Conservation (phyloP, 1,140 invertebrate genomes). For the Archegozetes longisetosus region DNA sequence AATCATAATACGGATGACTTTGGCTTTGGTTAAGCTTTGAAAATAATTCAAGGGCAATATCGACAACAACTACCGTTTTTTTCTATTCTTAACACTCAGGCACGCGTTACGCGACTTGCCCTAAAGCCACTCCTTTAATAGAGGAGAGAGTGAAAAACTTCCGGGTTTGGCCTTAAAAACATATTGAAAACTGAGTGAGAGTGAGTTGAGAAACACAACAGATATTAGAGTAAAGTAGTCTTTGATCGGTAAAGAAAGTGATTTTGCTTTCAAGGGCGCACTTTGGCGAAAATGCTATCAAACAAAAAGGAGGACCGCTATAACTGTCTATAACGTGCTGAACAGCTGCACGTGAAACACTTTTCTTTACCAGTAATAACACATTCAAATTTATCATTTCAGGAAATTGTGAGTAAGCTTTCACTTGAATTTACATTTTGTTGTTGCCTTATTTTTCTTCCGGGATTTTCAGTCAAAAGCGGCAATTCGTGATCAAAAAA, state of each 20-base stretch:
- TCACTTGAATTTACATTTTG: background rate
- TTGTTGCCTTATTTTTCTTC: background rate
- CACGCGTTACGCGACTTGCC: background rate
- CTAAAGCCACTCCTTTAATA: background rate
- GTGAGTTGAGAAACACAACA: background rate
- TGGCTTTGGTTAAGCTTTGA: background rate
- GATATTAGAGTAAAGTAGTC: background rate
- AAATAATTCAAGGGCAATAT: background rate
- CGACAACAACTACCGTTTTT: background rate
- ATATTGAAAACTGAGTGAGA: no score
- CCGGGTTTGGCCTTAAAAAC: no score
- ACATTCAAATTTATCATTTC: background rate
- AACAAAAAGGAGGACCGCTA: background rate
- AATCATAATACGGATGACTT: background rate
- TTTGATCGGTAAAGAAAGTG: background rate
- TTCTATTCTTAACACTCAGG: background rate
- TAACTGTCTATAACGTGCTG: background rate
- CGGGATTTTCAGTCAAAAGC: background rate
- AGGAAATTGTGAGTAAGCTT: background rate
- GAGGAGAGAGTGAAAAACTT: background rate
- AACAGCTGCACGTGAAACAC: background rate
- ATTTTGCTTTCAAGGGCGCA: background rate
- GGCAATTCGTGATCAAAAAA: no score
- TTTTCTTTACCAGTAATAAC: background rate
- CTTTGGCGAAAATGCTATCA: background rate